These are phyloP conservation scores for Tadarida brasiliensis DNA, from an alignment of 2,797 vertebrate species.

Conservation along the genomic window DNA sequence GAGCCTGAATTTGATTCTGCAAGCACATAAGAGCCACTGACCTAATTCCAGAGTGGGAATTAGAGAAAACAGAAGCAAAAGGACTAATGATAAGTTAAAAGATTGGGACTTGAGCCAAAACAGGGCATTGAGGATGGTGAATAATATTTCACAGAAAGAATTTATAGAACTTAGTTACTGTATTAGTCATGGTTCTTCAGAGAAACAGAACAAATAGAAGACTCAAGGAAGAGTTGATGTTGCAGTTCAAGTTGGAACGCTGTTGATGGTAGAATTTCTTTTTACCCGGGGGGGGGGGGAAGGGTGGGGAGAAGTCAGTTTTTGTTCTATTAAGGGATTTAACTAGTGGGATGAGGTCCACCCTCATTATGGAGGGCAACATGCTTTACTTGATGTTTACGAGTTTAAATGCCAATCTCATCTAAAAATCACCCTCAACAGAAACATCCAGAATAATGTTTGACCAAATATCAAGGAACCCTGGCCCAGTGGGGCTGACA, in stretches of 20 bases:
- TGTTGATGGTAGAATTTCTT: background rate
- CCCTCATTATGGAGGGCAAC: background rate
- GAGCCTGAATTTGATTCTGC: slow-evolving; percentile 41
- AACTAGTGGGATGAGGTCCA: background rate
- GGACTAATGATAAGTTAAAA: slow-evolving; percentile 42
- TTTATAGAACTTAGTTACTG: slow-evolving; percentile 4
- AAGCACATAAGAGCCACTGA: slow-evolving; percentile 27
- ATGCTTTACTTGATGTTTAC: background rate
- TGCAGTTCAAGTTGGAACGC: background rate
- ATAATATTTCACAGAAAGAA: slow-evolving; percentile 56
- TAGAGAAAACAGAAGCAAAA: slow-evolving; percentile 57
- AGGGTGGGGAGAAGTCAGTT: background rate
- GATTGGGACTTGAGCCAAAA: background rate
- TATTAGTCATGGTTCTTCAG: background rate
- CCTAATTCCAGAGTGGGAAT: slow-evolving; percentile 30
- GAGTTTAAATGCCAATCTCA: background rate
- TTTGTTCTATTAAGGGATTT: background rate
- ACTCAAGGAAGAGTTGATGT: background rate
- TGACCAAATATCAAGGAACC: background rate
- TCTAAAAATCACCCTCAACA: background rate
- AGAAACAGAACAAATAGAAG: background rate
- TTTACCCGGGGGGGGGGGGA: background rate
- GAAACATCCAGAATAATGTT: background rate
- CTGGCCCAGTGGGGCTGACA: too few species aligned
- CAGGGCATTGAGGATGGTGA: background rate